Conservation (phyloP, 2,113 vertebrate genomes). For the Tapirus terrestris region DNA sequence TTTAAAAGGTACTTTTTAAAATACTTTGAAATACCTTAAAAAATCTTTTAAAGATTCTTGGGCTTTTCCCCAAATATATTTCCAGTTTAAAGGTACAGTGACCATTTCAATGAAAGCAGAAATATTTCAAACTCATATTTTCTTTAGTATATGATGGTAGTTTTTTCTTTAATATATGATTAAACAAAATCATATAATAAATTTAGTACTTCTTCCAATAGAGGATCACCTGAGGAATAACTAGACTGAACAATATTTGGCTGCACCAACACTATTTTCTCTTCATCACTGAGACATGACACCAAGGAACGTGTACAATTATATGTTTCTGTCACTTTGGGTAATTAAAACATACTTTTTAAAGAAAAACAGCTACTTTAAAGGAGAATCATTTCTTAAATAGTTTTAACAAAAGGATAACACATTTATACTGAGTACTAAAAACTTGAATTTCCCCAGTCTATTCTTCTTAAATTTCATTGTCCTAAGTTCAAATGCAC, state of each 20-base stretch:
- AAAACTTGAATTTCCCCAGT: not conserved
- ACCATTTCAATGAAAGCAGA: not conserved
- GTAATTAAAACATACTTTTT: not conserved
- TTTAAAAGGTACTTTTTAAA: not conserved
- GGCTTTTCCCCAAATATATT: not conserved
- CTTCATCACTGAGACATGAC: not conserved
- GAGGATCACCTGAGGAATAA: not conserved
- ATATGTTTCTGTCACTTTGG: not conserved
- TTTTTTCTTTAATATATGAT: not conserved
- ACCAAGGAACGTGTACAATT: not conserved
- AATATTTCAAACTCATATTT: not conserved
- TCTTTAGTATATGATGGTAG: not conserved
- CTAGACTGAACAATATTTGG: not conserved
- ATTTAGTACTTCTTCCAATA: not conserved
- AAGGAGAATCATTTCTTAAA: not conserved
- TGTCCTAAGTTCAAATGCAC: not conserved
- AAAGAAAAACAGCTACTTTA: not conserved
- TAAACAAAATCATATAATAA: not conserved
- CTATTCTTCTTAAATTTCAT: not conserved
- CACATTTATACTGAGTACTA: not conserved
- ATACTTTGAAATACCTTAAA: not conserved
- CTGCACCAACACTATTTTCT: not conserved
- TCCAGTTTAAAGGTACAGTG: slow-evolving; percentile 31
- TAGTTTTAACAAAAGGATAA: not conserved
- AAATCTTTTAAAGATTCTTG: slow-evolving; percentile 2